These are phyloP conservation scores for Reticulitermes speratus DNA, from an alignment of 1,140 invertebrate genomes.

Conservation along the genomic window DNA sequence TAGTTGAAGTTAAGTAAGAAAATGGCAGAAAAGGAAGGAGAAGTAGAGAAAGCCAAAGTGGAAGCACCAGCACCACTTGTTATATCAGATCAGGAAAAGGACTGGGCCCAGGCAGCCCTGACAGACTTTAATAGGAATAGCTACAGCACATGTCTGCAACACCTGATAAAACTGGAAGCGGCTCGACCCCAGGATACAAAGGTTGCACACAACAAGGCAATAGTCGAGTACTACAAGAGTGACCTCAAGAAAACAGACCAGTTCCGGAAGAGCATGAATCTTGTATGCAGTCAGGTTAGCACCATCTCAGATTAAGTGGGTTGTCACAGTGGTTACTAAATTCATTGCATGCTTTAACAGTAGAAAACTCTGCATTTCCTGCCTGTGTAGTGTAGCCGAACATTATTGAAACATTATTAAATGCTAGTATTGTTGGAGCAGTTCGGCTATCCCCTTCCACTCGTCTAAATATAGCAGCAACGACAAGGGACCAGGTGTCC, in stretches of 20 bases:
- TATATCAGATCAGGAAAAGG: conserved; percentile 57
- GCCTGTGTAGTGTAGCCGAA: too few relatives aligned
- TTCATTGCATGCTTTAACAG: not conserved
- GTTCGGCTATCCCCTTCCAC: too few relatives aligned
- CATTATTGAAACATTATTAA: too few relatives aligned
- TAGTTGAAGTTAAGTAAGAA: not conserved
- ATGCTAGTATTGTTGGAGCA: too few relatives aligned
- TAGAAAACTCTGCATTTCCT: too few relatives aligned
- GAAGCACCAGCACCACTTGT: conserved; percentile 39
- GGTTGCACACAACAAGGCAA: conserved; percentile 69
- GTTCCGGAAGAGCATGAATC: conserved; percentile 65
- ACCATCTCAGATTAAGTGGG: too few relatives aligned
- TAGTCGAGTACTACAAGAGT: conserved; percentile 69
- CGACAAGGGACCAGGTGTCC: too few relatives aligned
- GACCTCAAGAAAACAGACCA: conserved; percentile 69
- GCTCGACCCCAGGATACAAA: conserved; percentile 64
- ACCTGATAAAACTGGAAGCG: conserved; percentile 59
- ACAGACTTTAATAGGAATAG: conserved; percentile 58
- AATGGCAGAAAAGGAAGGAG: conserved; percentile 34
- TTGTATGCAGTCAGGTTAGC: conserved; percentile 57
- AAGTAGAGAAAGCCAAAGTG: conserved; percentile 40
- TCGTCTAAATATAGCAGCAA: too few relatives aligned
- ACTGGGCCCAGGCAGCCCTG: conserved; percentile 55
- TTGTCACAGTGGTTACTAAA: not conserved
- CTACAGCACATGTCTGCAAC: conserved; percentile 57